Percentiles rank a stretch among this genome's conserved stretches.
phyloP scores from a whole-genome alignment of 2,113 vertebrate species.

The Scomber japonicus region DNA sequence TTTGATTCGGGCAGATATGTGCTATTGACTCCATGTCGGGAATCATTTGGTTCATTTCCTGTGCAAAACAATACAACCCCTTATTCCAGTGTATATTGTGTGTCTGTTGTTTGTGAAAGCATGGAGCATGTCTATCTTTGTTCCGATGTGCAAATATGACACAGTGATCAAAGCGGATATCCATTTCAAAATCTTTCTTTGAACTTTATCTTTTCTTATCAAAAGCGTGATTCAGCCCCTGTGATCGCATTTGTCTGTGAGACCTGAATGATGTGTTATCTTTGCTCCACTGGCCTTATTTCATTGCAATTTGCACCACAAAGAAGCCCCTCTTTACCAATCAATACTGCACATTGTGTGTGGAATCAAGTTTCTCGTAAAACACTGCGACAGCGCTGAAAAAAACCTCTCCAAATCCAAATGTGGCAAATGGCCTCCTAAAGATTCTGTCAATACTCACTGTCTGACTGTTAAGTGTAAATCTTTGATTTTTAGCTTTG shows the following conservation, averaged over 20 bases:
- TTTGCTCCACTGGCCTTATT: conserved; percentile 33
- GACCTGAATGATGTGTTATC: conserved; percentile 32
- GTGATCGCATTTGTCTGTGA: conserved; percentile 34
- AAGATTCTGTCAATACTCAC: conserved; percentile 29
- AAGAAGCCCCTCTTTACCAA: conserved; percentile 32
- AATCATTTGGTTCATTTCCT: conserved; percentile 63
- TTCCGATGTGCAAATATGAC: conserved; percentile 41
- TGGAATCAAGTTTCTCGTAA: conserved; percentile 36
- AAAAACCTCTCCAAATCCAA: conserved; percentile 28
- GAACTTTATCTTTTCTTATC: conserved; percentile 57
- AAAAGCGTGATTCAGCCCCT: conserved; percentile 1
- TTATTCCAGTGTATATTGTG: conserved; percentile 41
- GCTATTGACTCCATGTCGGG: conserved; percentile 62
- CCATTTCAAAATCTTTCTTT: conserved; percentile 52
- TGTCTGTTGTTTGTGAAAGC: conserved; percentile 33
- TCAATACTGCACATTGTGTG: conserved; percentile 53
- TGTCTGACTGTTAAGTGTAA: not conserved
- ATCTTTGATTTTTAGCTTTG: conserved; percentile 23
- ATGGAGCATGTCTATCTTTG: conserved; percentile 50
- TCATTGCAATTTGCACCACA: conserved; percentile 45
- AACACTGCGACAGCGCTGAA: not conserved
- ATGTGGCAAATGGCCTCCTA: conserved; percentile 31
- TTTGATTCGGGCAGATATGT: conserved; percentile 58
- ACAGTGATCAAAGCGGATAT: conserved; percentile 54
- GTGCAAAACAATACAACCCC: conserved; percentile 53